Evolutionary conservation across 2,113 vertebrate genomes (phyloP).

Genomic region (Phycodurus eques): DNA sequence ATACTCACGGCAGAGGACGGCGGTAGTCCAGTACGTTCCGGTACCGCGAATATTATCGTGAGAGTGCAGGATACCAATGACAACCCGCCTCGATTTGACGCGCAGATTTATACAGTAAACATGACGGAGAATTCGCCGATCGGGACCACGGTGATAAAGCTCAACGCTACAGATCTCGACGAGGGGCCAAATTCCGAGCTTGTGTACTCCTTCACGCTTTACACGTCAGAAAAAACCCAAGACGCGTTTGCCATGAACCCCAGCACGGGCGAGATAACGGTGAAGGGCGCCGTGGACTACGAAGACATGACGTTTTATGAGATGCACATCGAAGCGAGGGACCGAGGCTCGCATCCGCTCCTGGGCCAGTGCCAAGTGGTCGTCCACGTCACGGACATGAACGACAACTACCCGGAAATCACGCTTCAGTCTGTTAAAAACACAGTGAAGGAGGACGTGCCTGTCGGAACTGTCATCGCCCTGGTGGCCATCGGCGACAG

Average conservation of each 20-base stretch:
- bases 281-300: conserved; percentile 70
- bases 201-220: conserved; percentile 67
- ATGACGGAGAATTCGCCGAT: conserved; percentile 62
- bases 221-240: conserved; percentile 56
- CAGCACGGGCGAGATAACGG: conserved; percentile 69
- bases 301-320: conserved; percentile 67
- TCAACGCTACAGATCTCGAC: conserved; percentile 50
- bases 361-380: conserved; percentile 65
- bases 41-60: conserved; percentile 64
- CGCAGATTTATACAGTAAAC: conserved; percentile 44
- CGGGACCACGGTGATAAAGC: conserved; percentile 43
- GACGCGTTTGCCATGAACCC: conserved; percentile 67
- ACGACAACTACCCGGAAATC: conserved; percentile 73
- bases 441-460: conserved; percentile 63
- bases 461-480: conserved; percentile 43
- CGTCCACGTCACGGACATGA: conserved; percentile 70
- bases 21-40: conserved; percentile 61
- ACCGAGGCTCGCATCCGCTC: conserved; percentile 55
- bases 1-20: conserved; percentile 71
- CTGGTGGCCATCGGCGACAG: conserved; percentile 65
- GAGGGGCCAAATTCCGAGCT: conserved; percentile 55
- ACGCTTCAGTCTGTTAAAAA: conserved; percentile 66
- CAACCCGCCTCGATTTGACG: conserved; percentile 66
- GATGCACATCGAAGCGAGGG: conserved; percentile 55
- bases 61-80: conserved; percentile 66